Conservation (phyloP, 2,113 vertebrate species). For the Oreochromis aureus region DNA sequence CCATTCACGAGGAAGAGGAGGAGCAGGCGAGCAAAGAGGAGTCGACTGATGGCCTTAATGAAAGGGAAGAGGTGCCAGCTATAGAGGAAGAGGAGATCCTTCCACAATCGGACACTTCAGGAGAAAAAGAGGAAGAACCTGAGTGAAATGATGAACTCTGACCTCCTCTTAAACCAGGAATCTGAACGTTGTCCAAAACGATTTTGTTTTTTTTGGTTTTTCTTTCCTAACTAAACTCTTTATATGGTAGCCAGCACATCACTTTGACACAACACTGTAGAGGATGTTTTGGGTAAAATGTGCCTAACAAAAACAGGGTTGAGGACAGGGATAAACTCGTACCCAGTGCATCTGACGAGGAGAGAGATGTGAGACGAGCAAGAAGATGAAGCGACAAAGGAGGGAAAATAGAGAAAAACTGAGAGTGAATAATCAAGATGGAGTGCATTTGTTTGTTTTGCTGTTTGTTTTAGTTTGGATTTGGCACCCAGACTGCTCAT, state of each 20-base stretch:
- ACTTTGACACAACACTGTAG: conserved; percentile 99
- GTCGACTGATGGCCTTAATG: conserved; percentile 56
- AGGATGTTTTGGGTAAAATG: conserved; percentile 83
- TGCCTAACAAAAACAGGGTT: conserved; percentile 76
- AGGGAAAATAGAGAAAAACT: not conserved
- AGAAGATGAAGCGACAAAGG: not conserved
- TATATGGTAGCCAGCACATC: conserved; percentile 90
- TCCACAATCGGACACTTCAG: conserved; percentile 54
- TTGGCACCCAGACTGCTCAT: conserved; percentile 70
- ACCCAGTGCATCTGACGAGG: conserved; percentile 2
- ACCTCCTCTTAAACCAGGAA: conserved; percentile 50
- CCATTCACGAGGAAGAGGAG: conserved; percentile 89
- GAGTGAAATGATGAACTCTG: conserved; percentile 47
- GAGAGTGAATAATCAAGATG: not conserved
- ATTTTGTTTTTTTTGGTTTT: conserved; percentile 4
- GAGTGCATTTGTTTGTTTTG: conserved; percentile 7
- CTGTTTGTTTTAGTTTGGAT: conserved; percentile 25
- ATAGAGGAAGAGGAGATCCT: conserved; percentile 47
- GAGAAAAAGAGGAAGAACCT: conserved; percentile 51
- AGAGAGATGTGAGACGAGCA: not conserved
- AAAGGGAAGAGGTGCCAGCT: conserved; percentile 70
- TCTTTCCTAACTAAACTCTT: conserved; percentile 77
- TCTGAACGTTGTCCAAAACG: conserved; percentile 35
- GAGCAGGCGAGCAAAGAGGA: conserved; percentile 71
- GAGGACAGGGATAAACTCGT: conserved; percentile 12